phyloP scores from a whole-genome alignment of 2,113 vertebrate species.

The Excalfactoria chinensis region DNA sequence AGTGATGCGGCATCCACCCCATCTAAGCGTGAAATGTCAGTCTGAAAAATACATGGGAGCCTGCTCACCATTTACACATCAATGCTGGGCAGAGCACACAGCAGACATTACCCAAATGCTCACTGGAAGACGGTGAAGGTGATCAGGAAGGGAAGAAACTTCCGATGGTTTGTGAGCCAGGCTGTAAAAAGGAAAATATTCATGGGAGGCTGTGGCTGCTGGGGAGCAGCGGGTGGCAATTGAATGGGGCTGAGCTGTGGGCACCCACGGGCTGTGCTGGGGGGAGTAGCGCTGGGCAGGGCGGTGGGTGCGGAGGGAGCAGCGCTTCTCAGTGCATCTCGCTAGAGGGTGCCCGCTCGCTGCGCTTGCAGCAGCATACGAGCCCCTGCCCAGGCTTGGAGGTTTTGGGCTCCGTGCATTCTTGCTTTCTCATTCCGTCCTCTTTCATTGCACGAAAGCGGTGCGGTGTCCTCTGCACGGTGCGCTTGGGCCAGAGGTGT shows the following conservation, averaged over 20 bases:
- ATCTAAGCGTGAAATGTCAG: background rate
- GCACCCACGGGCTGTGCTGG: accelerated
- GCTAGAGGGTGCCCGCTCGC: slow-evolving; percentile 71
- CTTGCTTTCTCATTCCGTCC: background rate
- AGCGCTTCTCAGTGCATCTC: slow-evolving; percentile 25
- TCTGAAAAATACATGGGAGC: background rate
- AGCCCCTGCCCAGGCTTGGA: background rate
- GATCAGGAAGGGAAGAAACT: background rate
- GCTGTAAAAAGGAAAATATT: background rate
- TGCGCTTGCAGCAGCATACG: background rate
- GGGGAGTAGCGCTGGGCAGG: background rate
- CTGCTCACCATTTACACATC: background rate
- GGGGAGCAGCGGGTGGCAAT: background rate
- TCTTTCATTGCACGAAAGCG: background rate
- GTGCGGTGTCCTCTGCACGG: background rate
- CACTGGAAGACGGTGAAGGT: background rate
- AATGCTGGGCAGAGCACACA: background rate
- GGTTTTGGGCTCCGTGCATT: background rate
- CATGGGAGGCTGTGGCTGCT: background rate
- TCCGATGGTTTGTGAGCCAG: background rate
- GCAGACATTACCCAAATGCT: slow-evolving; percentile 41
- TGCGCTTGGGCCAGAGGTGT: background rate
- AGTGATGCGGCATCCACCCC: no score
- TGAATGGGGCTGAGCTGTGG: background rate
- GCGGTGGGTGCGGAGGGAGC: background rate